Percentiles rank a stretch among this genome's conserved stretches.
These are phyloP conservation scores for Leptatherina wallacei DNA, from an alignment of 2,797 vertebrate species.

Conservation along the genomic window DNA sequence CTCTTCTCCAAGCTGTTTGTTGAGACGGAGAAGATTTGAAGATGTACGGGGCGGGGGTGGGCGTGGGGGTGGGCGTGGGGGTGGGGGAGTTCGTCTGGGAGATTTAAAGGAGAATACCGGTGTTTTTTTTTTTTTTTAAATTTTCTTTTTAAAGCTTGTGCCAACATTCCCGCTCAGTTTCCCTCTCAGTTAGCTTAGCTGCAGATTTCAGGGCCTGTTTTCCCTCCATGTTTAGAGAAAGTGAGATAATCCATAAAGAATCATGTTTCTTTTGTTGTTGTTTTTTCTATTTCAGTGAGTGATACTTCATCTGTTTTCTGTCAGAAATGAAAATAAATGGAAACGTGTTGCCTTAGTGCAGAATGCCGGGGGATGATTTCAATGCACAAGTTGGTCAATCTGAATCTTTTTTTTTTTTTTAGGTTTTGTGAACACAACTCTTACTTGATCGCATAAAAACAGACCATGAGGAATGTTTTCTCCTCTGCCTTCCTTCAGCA, in stretches of 20 bases:
- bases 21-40: slow-evolving; percentile 71
- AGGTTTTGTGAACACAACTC: neutral
- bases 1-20: slow-evolving; percentile 86
- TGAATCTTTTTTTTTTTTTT: neutral
- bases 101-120: slow-evolving; percentile 70
- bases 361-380: neutral
- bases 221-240: neutral
- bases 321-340: slow-evolving; percentile 6
- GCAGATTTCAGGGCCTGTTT: no score
- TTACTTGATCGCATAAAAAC: neutral
- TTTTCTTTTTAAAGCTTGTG: slow-evolving; percentile 14
- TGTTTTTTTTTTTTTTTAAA: slow-evolving; percentile 17
- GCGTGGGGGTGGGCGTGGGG: neutral
- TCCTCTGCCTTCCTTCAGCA: slow-evolving; percentile 1
- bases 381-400: neutral
- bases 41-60: slow-evolving; percentile 13
- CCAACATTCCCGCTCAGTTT: slow-evolving; percentile 32
- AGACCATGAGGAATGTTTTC: neutral
- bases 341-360: slow-evolving; percentile 11
- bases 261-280: no score
- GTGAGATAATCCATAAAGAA: neutral
- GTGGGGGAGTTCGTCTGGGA: slow-evolving; percentile 13
- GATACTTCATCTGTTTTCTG: neutral
- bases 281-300: neutral
- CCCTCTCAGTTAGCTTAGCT: neutral